phyloP scores from a whole-genome alignment of 2,113 vertebrate species.

The Neodontobutis hainanensis region DNA sequence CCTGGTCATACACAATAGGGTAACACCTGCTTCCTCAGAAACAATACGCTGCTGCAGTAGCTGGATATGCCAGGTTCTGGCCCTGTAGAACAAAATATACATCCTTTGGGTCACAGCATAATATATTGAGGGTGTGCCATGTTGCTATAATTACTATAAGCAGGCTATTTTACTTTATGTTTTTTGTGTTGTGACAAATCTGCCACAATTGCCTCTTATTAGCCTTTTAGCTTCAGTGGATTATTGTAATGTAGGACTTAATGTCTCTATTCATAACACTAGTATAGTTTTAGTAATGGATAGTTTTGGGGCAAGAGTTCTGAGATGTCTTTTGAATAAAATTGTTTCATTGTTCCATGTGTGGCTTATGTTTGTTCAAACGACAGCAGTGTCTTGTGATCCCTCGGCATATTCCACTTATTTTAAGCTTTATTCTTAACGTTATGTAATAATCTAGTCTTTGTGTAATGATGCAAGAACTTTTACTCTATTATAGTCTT shows the following conservation, averaged over 20 bases:
- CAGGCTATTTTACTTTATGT: no score
- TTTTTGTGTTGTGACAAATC: no score
- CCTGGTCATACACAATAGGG: conserved; percentile 39
- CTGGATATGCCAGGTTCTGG: conserved; percentile 6
- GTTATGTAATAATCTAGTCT: not conserved
- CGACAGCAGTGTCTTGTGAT: not conserved
- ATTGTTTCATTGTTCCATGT: not conserved
- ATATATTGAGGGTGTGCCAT: not conserved
- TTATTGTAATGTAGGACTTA: no score
- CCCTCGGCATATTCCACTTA: not conserved
- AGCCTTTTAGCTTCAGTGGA: no score
- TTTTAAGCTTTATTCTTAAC: not conserved
- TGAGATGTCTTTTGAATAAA: no score
- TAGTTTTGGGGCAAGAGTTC: no score
- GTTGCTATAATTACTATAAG: no score
- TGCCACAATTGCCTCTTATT: no score
- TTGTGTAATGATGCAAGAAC: no score
- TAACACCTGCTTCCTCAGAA: conserved; percentile 69
- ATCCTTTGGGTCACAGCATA: not conserved
- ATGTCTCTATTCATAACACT: not conserved
- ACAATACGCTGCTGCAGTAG: conserved; percentile 35
- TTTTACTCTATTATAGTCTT: not conserved
- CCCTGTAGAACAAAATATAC: not conserved
- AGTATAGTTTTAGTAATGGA: no score
- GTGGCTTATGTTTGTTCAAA: not conserved